Evolutionary conservation across 2,113 vertebrate genomes (phyloP), one percentile per base, ranked within the genome.

Genomic region (Fregetta grallaria): DNA sequence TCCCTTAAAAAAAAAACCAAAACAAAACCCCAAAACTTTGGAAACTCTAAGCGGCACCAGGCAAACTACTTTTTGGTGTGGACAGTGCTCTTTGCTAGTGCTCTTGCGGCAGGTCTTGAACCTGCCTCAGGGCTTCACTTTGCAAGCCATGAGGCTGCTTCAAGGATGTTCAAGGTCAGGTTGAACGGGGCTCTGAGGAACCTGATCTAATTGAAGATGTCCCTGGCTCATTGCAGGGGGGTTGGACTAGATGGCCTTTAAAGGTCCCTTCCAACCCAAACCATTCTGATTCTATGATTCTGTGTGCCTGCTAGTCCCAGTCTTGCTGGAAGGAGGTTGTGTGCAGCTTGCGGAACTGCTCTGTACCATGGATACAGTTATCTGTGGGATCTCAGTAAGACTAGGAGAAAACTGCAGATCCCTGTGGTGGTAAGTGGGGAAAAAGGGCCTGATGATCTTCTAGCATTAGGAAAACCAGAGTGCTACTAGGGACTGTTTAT

Each of bases 341-440:
- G 42, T 30, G 25, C 32, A 3, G 40, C 34, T 36, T 70, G 50
- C 50, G 49, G 62, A 80, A 8, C 53, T 68, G 18, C 29, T 53
- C 15, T 45, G n/a, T 15, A 15, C 42, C 27, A 22, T 0, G 0
- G 29, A 9, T 45, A 9, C 3, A 1, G 30, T 4, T 71, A 30
- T 49, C 30, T 7, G 1, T 42, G 38, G 38, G 52, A 45, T 59
- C 56, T 86, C 38, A 15, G n/a, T 13, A 22, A 55, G 22, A 58
- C 7, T 23, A 16, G n/a, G 27, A 78, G 38, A 74, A 84, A 89
- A 81, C 8, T 67, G 10, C 0, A 11, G 71, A 87, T 59, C 19
- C 8, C 7, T 58, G 18, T 19, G 55, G 16, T 19, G 5, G 13
- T 40, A 67, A 77, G 15, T 19, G 47, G 8, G 32, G 18, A 23